These are phyloP conservation scores for Athripsodes cinereus DNA, from an alignment of 2,888 invertebrate genomes.

Conservation along the genomic window DNA sequence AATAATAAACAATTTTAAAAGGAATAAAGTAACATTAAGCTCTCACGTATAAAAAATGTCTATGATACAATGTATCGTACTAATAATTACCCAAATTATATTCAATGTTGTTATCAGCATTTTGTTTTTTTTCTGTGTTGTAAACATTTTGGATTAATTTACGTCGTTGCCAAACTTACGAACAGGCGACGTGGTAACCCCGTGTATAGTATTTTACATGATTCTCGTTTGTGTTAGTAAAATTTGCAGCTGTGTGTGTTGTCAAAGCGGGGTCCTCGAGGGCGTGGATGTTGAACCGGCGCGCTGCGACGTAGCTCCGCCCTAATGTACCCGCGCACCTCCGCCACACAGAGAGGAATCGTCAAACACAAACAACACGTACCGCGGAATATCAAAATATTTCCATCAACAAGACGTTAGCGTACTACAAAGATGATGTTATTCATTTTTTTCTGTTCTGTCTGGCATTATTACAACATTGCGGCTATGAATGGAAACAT, in stretches of 20 bases:
- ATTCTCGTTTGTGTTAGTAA: background rate
- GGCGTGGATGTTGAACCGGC: slow-evolving; percentile 17
- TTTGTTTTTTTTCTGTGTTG: background rate
- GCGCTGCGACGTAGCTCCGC: slow-evolving; percentile 13
- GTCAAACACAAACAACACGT: background rate
- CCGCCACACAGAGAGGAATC: background rate
- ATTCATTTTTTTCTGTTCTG: no score
- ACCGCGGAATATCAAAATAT: background rate
- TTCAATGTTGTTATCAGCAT: no score
- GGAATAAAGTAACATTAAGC: no score
- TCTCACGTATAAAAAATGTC: no score
- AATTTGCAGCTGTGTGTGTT: background rate
- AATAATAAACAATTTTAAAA: no score
- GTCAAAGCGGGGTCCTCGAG: slow-evolving; percentile 26
- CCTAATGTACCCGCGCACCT: background rate
- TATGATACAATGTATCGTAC: no score
- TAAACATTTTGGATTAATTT: background rate
- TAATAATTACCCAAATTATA: no score
- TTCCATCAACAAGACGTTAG: background rate
- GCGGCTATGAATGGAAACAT: no score
- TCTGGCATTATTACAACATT: no score
- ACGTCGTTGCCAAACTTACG: background rate
- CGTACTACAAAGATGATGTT: no score
- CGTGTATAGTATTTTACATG: background rate
- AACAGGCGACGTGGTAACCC: background rate